Conservation (phyloP, 2,797 vertebrate species). For the Artibeus jamaicensis region DNA sequence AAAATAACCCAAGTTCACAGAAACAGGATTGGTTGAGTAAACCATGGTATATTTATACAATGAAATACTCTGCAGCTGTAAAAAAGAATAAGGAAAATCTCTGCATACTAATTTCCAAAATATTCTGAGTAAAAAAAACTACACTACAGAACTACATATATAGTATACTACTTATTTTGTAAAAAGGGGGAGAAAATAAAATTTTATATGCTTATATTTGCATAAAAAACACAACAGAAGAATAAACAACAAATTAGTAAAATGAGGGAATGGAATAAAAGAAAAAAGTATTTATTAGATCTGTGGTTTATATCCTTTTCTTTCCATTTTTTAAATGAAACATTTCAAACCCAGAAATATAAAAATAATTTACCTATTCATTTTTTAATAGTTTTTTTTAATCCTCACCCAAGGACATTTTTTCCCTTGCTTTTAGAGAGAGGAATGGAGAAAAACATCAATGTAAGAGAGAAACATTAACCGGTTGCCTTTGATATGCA, state of each 20-base stretch:
- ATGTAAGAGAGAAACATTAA: neutral
- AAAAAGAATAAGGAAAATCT: neutral
- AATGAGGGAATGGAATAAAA: neutral
- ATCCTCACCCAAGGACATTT: too few species aligned
- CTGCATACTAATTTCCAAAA: neutral
- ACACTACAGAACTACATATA: neutral
- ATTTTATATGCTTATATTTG: neutral
- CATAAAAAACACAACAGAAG: neutral
- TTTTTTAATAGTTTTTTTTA: too few species aligned
- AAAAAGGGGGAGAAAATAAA: neutral
- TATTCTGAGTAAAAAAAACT: neutral
- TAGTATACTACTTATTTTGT: neutral
- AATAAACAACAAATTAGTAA: slow-evolving; percentile 23
- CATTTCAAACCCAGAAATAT: slow-evolving; percentile 9
- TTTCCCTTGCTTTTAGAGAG: neutral
- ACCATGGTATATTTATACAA: neutral
- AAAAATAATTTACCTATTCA: neutral
- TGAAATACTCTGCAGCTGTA: neutral
- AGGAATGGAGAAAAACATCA: neutral
- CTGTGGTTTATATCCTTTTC: neutral
- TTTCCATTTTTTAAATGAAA: slow-evolving; percentile 4
- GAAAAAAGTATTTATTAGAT: neutral
- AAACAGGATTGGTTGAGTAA: neutral
- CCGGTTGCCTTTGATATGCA: neutral
- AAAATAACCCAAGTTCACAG: neutral